Base-by-base conservation (phyloP, 2,113 vertebrate species). In the Peromyscus californicus region DNA sequence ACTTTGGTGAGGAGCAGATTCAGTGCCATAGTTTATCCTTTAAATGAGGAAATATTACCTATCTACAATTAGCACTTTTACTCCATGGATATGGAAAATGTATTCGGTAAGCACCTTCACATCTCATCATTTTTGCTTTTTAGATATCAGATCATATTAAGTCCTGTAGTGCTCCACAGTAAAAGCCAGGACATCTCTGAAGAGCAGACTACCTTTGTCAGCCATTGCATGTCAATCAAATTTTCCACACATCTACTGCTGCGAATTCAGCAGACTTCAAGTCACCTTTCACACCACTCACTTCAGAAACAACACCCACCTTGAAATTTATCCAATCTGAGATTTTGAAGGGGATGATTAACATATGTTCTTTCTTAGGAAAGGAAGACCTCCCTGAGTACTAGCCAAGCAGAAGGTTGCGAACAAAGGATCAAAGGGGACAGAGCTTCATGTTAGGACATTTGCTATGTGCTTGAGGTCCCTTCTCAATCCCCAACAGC, bases 311-410 rank as follows among this genome's bases (percentile, higher is more conserved):
- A 93, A 85, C 39, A 39, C 22, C 57, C 15, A 54, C 48, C 59
- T 54, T 87, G 88, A 90, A 88, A 72, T 87, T 3, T 80, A 80
- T 89, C 93, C 61, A 87, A 24, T 70, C 7, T 80, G 95, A 82
- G 65, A 70, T 90, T 45, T 36, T n/a, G 21, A 11, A 29, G 67
- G 51, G 78, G 69, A 97, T 76, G 89, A 78, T 95, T 97, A 96
- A 86, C 26, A 57, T 36, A 51, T 69, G 16, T 70, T 90, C 26
- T 39, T 96, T 93, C 93, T 78, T 95, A 76, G 72, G 95, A 97
- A 97, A 97, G 79, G 96, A 90, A 98, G 89, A 91, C 90, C 79
- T 67, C 97, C 85, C 75, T 80, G 82, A 96, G 75, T 67, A 91
- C 89, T 89, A 89, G 24, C 57, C 80, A 84, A 39, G 39, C n/a